Conservation (phyloP, 2,888 invertebrate genomes). For the Dusona sp. region DNA sequence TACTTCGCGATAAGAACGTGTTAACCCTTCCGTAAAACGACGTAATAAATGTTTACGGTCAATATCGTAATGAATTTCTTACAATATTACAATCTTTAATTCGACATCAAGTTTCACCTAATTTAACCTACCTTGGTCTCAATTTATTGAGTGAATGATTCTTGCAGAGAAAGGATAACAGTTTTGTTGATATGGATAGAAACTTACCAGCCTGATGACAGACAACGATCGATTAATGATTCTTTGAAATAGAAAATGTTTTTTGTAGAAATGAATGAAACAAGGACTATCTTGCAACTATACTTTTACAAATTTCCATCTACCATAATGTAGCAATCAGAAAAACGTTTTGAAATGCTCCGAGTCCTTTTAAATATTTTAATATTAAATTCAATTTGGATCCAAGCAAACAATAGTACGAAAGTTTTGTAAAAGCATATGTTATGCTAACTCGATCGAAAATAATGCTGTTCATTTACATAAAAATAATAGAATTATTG, state of each 20-base stretch:
- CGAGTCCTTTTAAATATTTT: too few species aligned
- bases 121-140: constrained; percentile 25
- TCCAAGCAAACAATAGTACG: too few species aligned
- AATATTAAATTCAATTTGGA: too few species aligned
- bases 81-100: constrained; percentile 64
- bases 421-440: background rate
- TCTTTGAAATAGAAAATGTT: background rate
- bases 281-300: background rate
- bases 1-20: constrained; percentile 50
- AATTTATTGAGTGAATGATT: background rate
- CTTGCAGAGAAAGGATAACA: background rate
- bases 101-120: constrained; percentile 59
- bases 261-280: background rate
- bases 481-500: background rate
- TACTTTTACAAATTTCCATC: background rate
- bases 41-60: constrained; percentile 67
- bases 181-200: background rate
- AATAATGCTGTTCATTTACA: background rate
- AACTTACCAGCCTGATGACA: background rate
- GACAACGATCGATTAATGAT: background rate
- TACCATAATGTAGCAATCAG: background rate
- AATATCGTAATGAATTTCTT: constrained; percentile 68
- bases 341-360: too few species aligned
- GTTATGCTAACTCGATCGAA: background rate
- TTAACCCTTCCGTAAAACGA: constrained; percentile 67